Evolutionary conservation across 2,888 invertebrate species (phyloP).

Genomic region (Pristionchus entomophagus): DNA sequence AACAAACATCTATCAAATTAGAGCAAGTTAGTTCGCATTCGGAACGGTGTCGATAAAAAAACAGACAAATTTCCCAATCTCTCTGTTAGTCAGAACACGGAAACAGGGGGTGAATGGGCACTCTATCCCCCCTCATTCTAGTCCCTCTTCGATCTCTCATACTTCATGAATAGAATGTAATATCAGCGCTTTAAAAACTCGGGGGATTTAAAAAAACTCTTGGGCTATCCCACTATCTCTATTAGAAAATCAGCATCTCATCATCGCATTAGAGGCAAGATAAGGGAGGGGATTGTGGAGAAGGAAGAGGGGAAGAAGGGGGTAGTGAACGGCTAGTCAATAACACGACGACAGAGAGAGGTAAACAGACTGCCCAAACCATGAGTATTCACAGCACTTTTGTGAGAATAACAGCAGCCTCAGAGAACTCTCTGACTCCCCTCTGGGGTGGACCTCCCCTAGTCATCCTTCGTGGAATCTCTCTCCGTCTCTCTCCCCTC

Average conservation of each 20-base stretch:
- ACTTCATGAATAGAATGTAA: constrained; percentile 1
- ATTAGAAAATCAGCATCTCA: neutral
- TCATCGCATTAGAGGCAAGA: neutral
- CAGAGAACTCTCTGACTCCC: neutral
- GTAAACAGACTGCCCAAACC: constrained; percentile 2
- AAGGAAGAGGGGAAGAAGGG: neutral
- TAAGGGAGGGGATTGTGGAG: neutral
- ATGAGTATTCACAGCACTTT: neutral
- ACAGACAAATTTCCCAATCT: constrained; percentile 2
- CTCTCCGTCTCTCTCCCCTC: neutral
- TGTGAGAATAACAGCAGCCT: neutral
- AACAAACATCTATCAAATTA: constrained; percentile 12
- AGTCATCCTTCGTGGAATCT: neutral
- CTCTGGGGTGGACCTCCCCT: neutral
- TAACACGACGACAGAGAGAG: constrained; percentile 1
- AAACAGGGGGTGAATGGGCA: neutral
- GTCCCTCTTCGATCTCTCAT: neutral
- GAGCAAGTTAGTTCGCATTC: constrained; percentile 1
- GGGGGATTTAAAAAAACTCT: neutral
- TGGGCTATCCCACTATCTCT: too few relatives aligned
- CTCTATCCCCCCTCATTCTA: neutral
- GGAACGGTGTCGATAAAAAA: neutral
- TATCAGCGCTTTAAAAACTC: neutral
- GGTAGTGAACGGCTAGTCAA: neutral
- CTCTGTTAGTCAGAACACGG: constrained; percentile 1